Conservation (phyloP, 2,797 vertebrate species). For the Coregonus suidteri region DNA sequence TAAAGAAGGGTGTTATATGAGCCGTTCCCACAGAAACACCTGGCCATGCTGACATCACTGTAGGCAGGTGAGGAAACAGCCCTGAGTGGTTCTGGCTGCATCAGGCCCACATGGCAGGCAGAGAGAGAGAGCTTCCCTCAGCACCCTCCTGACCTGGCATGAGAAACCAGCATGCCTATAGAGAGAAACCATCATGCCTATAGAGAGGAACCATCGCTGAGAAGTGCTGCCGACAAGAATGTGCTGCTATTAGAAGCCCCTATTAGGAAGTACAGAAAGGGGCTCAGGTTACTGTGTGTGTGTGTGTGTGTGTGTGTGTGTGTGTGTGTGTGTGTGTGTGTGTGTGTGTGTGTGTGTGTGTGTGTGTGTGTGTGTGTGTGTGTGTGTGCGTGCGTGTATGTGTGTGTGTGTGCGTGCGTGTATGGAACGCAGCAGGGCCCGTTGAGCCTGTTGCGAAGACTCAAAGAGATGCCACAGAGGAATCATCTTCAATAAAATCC, state of each 20-base stretch:
- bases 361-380: too few relatives aligned
- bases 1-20: neutral
- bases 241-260: slow-evolving; percentile 27
- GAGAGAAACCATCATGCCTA: too few relatives aligned
- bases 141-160: slow-evolving; percentile 1
- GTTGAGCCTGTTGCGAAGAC: neutral
- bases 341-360: too few relatives aligned
- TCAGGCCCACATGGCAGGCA: neutral
- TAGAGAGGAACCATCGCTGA: too few relatives aligned
- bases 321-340: too few relatives aligned
- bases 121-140: slow-evolving; percentile 10
- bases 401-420: neutral
- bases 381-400: neutral
- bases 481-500: slow-evolving; percentile 23
- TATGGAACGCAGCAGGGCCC: neutral
- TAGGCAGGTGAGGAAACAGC: slow-evolving; percentile 8
- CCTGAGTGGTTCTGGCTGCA: neutral
- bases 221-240: slow-evolving; percentile 28
- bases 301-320: neutral
- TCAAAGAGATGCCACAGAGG: slow-evolving; percentile 25
- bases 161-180: too few relatives aligned
- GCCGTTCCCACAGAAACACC: slow-evolving; percentile 29
- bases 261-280: slow-evolving; percentile 23
- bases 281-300: slow-evolving; percentile 36
- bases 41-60: slow-evolving; percentile 2